A percentile compares a stretch with the other conserved stretches of the same genome.
These are phyloP conservation scores for Acanthochromis polyacanthus DNA, from an alignment of 2,113 vertebrate species.

Conservation along the genomic window DNA sequence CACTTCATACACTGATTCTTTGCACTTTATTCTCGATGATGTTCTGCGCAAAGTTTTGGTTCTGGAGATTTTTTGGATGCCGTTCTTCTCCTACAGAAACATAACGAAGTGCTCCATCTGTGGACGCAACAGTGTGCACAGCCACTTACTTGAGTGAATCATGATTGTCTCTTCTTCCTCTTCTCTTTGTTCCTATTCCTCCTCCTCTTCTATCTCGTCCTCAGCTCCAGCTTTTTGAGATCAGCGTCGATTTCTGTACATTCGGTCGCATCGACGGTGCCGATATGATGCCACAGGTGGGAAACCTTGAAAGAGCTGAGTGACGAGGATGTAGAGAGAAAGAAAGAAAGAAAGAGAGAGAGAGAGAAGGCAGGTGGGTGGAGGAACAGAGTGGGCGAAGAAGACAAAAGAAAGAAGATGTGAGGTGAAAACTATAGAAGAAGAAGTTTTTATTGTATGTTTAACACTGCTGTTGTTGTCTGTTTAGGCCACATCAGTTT, in stretches of 20 bases:
- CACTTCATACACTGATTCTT: too few relatives aligned
- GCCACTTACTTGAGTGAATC: slow-evolving; percentile 71
- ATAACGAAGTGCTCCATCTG: too few relatives aligned
- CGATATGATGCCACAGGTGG: slow-evolving; percentile 14
- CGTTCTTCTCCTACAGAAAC: neutral
- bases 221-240: slow-evolving; percentile 13
- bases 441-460: neutral
- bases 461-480: neutral
- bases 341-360: neutral
- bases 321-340: neutral
- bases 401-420: neutral
- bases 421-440: neutral
- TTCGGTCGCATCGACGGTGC: neutral
- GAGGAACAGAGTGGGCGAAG: slow-evolving; percentile 48
- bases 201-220: slow-evolving; percentile 2
- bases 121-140: neutral
- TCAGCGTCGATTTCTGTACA: neutral
- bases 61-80: neutral
- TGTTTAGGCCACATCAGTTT: neutral
- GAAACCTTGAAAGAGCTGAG: slow-evolving; percentile 8
- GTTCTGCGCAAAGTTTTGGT: too few relatives aligned
- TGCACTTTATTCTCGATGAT: too few relatives aligned
- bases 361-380: slow-evolving; percentile 41
- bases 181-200: neutral
- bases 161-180: slow-evolving; percentile 27